Percentiles rank a stretch among this genome's conserved stretches.
These are phyloP conservation scores for Penaeus indicus DNA, from an alignment of 1,140 invertebrate species.

Conservation along the genomic window DNA sequence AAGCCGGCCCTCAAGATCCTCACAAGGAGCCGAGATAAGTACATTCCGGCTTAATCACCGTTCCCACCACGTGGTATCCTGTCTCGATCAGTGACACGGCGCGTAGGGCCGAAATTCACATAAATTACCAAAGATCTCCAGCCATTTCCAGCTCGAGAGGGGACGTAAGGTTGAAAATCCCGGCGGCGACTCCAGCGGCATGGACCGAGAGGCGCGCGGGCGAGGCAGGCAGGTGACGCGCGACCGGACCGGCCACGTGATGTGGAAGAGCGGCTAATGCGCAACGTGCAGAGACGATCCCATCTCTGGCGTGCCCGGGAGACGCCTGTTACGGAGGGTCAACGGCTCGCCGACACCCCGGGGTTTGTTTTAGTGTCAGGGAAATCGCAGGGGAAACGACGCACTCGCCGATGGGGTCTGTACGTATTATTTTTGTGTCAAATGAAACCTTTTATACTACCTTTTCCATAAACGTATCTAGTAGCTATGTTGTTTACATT, in stretches of 20 bases:
- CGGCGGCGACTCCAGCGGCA: not conserved
- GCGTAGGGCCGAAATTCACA: constrained; percentile 16
- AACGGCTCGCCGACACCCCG: not conserved
- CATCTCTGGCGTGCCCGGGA: constrained; percentile 15
- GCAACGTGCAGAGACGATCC: constrained; percentile 15
- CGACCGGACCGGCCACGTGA: constrained; percentile 2
- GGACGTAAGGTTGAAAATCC: not conserved
- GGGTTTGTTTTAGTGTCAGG: too few relatives aligned
- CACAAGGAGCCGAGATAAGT: constrained; percentile 1
- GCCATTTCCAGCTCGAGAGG: not conserved
- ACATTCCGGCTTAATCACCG: constrained; percentile 22
- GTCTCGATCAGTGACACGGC: constrained; percentile 19
- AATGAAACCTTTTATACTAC: too few relatives aligned
- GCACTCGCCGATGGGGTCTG: too few relatives aligned
- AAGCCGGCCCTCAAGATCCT: not conserved
- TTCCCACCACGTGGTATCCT: constrained; percentile 25
- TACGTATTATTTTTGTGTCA: too few relatives aligned
- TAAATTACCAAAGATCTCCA: not conserved
- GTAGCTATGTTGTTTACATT: too few relatives aligned
- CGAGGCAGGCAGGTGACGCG: constrained; percentile 8
- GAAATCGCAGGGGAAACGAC: too few relatives aligned
- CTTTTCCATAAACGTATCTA: too few relatives aligned
- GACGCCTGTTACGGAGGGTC: not conserved
- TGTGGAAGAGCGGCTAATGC: not conserved
- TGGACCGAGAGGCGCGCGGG: not conserved